Percentiles rank a stretch among this genome's conserved stretches.
These are phyloP conservation scores for Smutsia gigantea DNA, from an alignment of 2,797 vertebrate species.

Conservation along the genomic window DNA sequence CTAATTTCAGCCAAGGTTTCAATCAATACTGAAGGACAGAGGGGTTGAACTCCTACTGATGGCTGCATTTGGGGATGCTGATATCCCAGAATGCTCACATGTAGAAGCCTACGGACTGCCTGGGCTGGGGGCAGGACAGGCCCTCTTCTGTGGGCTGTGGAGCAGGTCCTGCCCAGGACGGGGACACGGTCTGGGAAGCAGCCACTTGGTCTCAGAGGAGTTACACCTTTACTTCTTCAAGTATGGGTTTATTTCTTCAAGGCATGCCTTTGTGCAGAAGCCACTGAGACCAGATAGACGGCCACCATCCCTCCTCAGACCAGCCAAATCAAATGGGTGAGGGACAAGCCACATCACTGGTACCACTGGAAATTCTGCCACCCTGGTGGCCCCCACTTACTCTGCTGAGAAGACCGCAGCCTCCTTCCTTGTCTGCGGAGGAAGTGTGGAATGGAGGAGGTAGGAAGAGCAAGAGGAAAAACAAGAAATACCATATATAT, in stretches of 20 bases:
- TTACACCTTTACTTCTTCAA: neutral
- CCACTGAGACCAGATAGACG: neutral
- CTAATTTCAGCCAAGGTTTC: neutral
- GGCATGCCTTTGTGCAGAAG: neutral
- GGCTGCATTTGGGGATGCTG: neutral
- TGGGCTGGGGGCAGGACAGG: neutral
- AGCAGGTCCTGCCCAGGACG: neutral
- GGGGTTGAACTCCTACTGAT: neutral
- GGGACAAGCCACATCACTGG: rapidly evolving
- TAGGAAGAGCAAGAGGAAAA: neutral
- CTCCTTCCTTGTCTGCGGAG: conserved; percentile 1
- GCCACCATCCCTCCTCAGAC: neutral
- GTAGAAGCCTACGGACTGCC: neutral
- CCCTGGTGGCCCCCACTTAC: neutral
- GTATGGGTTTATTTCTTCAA: neutral
- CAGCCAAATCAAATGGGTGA: neutral
- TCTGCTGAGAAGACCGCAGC: conserved; percentile 38
- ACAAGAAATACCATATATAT: neutral
- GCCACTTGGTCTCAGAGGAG: neutral
- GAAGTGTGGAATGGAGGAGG: neutral
- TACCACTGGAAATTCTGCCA: neutral
- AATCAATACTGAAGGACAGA: neutral
- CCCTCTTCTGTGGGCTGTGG: too few species aligned
- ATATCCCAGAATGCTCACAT: rapidly evolving
- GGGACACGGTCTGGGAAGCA: too few species aligned